Base-by-base conservation (phyloP, 2,113 vertebrate species). In the Mus pahari region DNA sequence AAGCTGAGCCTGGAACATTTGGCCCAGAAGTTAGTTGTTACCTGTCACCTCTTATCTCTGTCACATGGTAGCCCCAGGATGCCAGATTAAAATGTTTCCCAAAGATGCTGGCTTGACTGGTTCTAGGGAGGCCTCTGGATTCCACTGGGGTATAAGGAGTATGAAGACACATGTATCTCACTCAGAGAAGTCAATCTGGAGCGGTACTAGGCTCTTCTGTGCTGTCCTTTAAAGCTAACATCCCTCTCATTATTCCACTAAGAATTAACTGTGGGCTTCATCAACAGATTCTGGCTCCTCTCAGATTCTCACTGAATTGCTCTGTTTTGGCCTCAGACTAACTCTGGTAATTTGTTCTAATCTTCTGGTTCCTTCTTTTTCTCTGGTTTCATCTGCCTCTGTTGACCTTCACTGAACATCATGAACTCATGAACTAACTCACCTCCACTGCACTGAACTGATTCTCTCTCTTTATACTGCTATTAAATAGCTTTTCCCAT, bases 91-190 rank as follows among this genome's bases (percentile, higher is more conserved):
- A 60, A 62, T 62, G 24, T 26, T 53, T 79, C 77, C 50, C 77
- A 79, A 36, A 79, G 74, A 55, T 79, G 77, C 77, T 79, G 48
- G 50, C 50, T 79, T 79, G 77, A 33, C 31, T 79, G 28, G 31
- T 79, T 79, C 74, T 48, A 17, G 77, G 50, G 50, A 55, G 48
- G 50, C 50, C 55, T 79, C 77, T 79, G 48, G 77, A 79, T 33
- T 53, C 77, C 13, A 16, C 45, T 16, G 28, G 48, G 48, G 13
- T 31, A 17, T 78, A 48, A 77, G 17, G 70, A 24, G 33, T 33
- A 2, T 31, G 2, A 2, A 13, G 11, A 9, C 14, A 20, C 4
- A 17, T 1, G 10, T 24, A 0, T 36, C 36, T 5, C 75, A 36
- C 3, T 45, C 5, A 19, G 26, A 78, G 28, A 8, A 24, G 28